A percentile compares a stretch with the other conserved stretches of the same genome.
Conservation (phyloP, 2,113 vertebrate genomes). For the Chiloscyllium plagiosum region DNA sequence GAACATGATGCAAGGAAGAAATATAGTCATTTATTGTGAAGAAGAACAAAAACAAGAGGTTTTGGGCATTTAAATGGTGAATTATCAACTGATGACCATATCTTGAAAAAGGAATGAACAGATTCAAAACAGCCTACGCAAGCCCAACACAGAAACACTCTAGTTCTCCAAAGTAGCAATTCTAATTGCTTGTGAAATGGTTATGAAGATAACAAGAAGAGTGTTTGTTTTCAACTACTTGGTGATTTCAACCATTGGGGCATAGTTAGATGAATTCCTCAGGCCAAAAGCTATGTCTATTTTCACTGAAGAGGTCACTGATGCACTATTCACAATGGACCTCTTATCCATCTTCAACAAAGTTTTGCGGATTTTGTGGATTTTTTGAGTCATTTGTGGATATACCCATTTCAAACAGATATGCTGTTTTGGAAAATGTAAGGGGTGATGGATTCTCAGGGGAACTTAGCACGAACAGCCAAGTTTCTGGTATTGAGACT, state of each 20-base stretch:
- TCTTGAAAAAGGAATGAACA: neutral
- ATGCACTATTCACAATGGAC: neutral
- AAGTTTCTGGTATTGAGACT: too few relatives aligned
- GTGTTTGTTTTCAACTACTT: neutral
- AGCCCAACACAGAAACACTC: neutral
- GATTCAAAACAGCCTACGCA: neutral
- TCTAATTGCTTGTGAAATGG: neutral
- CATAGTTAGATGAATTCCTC: neutral
- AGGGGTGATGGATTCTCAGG: too few relatives aligned
- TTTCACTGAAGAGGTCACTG: neutral
- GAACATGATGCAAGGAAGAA: neutral
- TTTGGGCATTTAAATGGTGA: neutral
- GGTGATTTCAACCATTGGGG: neutral
- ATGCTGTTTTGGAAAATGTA: too few relatives aligned
- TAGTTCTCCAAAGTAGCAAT: neutral
- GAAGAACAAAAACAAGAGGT: neutral
- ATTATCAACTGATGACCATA: neutral
- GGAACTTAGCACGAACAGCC: too few relatives aligned
- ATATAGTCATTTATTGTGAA: neutral
- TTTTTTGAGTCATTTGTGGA: too few relatives aligned
- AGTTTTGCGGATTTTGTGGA: too few relatives aligned
- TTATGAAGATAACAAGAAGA: neutral
- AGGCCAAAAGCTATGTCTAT: neutral
- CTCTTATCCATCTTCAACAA: conserved; percentile 12
- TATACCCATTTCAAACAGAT: too few relatives aligned